Base-by-base conservation (phyloP, 2,888 invertebrate genomes). In the Chymomyza procnemis region DNA sequence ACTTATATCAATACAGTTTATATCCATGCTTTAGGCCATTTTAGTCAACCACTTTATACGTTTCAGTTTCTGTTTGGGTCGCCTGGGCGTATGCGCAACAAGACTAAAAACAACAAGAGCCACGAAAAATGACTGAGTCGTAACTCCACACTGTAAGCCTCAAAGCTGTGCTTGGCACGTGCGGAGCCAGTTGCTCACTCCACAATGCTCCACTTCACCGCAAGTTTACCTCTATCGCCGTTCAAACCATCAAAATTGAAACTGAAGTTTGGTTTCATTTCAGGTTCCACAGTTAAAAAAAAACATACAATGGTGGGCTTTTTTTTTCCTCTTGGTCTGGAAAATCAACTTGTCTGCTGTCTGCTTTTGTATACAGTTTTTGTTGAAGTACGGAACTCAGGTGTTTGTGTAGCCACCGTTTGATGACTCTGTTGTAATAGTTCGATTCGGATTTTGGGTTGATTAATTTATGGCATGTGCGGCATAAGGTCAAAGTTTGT, bases 311-410 rank as follows among this genome's bases (percentile, higher is more conserved):
- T 82, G 80, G 80, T 67, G 67, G 47, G 58, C 50, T 57, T n/a
- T 58, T 57, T n/a, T 58, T 47, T 56, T 62, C 55, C 61, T 67
- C 48, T 57, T 26, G 67, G 74, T 66, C 85, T 71, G 82, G 85
- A 82, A 81, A 81, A 81, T 81, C 85, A 81, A 81, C 85, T 81
- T 85, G 81, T 81, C 76, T 81, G 80, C 80, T 74, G 74, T 76
- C 68, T 69, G 76, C 61, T 19, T 19, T 41, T 41, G 34, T 41
- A 12, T 18, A 4, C 22, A 6, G 54, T 19, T 18, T 21, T 54
- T 18, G 21, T 21, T n/a, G 52, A 12, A 54, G 59, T 64, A 66
- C 65, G 76, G 66, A 67, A 73, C 74, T 80, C 76, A 71, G 78
- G 79, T 76, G 81, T 81, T 71, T 79, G 65, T 58, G 68, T 55